These are phyloP conservation scores for Hedychridium roseum DNA, from an alignment of 2,888 invertebrate species.

Conservation along the genomic window DNA sequence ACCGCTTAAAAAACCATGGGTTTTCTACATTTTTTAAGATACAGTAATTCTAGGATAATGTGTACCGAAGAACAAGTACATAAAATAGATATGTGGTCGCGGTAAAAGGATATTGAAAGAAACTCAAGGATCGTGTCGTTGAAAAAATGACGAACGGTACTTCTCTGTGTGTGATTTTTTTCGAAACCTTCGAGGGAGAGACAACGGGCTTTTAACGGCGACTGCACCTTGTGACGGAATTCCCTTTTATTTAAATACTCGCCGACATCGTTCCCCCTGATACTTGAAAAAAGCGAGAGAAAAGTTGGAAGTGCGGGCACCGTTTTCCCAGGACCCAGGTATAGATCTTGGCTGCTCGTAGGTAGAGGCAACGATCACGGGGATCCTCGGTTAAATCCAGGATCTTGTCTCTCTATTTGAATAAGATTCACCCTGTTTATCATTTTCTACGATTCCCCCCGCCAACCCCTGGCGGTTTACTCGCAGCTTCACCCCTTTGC, in stretches of 20 bases:
- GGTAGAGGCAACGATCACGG: slow-evolving; percentile 23
- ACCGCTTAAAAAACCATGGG: too few species aligned
- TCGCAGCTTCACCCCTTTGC: slow-evolving; percentile 36
- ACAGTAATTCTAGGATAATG: too few species aligned
- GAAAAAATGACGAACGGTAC: too few species aligned
- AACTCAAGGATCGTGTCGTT: too few species aligned
- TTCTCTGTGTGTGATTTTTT: too few species aligned
- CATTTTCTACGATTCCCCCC: slow-evolving; percentile 54
- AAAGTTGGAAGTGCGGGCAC: slow-evolving; percentile 35
- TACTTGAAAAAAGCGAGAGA: slow-evolving; percentile 19
- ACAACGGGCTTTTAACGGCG: too few species aligned
- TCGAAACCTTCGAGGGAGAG: too few species aligned
- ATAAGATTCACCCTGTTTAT: slow-evolving; percentile 62
- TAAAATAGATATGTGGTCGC: too few species aligned
- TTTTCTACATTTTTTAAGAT: too few species aligned
- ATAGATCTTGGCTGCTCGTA: slow-evolving; percentile 15
- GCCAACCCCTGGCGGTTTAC: too few species aligned
- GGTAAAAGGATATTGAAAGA: too few species aligned
- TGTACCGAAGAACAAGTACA: too few species aligned
- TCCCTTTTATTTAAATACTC: slow-evolving; percentile 27
- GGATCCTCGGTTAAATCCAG: slow-evolving; percentile 48
- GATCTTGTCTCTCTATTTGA: slow-evolving; percentile 60
- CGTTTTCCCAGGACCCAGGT: slow-evolving; percentile 49
- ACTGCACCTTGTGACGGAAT: slow-evolving; percentile 2
- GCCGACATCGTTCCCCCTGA: slow-evolving; percentile 8